A percentile compares a stretch with the other conserved stretches of the same genome.
phyloP scores from a whole-genome alignment of 2,113 vertebrate species.

The Centropristis striata region DNA sequence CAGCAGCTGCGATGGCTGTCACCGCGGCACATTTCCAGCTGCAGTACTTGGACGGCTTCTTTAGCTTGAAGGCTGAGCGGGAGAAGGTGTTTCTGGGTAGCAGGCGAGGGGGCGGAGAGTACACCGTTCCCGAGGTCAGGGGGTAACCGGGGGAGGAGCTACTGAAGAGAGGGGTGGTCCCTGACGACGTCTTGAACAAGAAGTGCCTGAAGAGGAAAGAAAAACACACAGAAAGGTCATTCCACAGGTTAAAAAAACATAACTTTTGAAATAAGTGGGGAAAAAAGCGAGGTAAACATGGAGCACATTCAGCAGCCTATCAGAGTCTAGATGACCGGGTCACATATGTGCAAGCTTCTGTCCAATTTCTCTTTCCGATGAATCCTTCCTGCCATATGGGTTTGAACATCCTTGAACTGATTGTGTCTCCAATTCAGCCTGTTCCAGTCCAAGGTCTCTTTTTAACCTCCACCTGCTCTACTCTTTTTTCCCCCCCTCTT shows the following conservation, averaged over 20 bases:
- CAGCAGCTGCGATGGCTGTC: slow-evolving; percentile 94
- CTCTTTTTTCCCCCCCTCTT: background rate
- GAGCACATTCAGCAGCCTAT: slow-evolving; percentile 20
- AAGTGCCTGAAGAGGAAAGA: slow-evolving; percentile 89
- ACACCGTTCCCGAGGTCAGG: slow-evolving; percentile 97
- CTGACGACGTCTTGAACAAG: slow-evolving; percentile 98
- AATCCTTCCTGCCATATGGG: slow-evolving; percentile 59
- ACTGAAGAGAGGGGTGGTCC: slow-evolving; percentile 98
- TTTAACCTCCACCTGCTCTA: slow-evolving; percentile 67
- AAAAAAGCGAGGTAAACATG: slow-evolving; percentile 24
- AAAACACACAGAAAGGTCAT: background rate
- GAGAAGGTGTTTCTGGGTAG: slow-evolving; percentile 98
- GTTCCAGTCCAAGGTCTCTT: slow-evolving; percentile 62
- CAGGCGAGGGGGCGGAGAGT: slow-evolving; percentile 96
- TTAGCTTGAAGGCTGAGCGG: slow-evolving; percentile 98
- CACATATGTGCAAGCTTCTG: slow-evolving; percentile 61
- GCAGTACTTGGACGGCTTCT: slow-evolving; percentile 99
- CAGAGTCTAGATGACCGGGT: slow-evolving; percentile 40
- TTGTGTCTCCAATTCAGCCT: slow-evolving; percentile 53
- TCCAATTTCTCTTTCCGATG: slow-evolving; percentile 63
- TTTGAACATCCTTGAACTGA: slow-evolving; percentile 65
- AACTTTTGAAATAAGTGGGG: background rate
- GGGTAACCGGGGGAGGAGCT: slow-evolving; percentile 98
- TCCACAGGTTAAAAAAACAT: background rate
- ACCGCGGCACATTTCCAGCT: slow-evolving; percentile 99